Percentiles rank a stretch among this genome's conserved stretches.
Conservation (phyloP, 2,888 invertebrate genomes). For the Melieria omissa region DNA sequence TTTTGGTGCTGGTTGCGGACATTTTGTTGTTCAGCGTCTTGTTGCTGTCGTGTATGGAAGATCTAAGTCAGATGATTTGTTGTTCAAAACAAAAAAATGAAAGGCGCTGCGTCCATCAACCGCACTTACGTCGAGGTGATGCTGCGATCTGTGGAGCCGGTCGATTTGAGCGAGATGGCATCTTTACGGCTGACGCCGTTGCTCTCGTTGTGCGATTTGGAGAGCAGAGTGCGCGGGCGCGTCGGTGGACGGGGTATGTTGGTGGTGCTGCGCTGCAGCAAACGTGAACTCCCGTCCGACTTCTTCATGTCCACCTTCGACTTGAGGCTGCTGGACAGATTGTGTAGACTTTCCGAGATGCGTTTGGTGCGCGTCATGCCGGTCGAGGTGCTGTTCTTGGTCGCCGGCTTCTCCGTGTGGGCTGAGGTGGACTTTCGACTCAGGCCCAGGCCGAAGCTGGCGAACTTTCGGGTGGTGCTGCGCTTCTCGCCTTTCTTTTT, state of each 20-base stretch:
- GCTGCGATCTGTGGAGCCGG: conserved; percentile 41
- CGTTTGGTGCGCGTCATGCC: conserved; percentile 37
- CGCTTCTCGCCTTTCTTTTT: conserved; percentile 28
- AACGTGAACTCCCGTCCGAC: background rate
- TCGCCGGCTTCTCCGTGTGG: background rate
- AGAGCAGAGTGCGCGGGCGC: conserved; percentile 19
- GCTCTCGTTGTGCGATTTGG: conserved; percentile 4
- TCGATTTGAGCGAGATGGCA: conserved; percentile 38
- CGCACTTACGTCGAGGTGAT: conserved; percentile 35
- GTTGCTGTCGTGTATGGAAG: conserved; percentile 7
- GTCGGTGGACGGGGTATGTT: conserved; percentile 32
- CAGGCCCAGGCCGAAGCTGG: conserved; percentile 16
- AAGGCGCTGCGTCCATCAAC: background rate
- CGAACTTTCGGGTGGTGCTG: conserved; percentile 16
- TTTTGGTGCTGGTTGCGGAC: conserved; percentile 10
- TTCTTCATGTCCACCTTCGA: conserved; percentile 34
- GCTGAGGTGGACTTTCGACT: conserved; percentile 13
- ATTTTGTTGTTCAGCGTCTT: conserved; percentile 24
- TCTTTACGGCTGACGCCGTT: conserved; percentile 35
- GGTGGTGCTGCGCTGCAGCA: conserved; percentile 35
- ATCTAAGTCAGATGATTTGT: background rate
- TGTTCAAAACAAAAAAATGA: background rate
- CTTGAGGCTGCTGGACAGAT: conserved; percentile 30
- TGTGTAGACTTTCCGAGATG: conserved; percentile 39
- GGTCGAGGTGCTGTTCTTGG: conserved; percentile 9